Conservation (phyloP, 2,888 invertebrate genomes). For the Bibio marci region DNA sequence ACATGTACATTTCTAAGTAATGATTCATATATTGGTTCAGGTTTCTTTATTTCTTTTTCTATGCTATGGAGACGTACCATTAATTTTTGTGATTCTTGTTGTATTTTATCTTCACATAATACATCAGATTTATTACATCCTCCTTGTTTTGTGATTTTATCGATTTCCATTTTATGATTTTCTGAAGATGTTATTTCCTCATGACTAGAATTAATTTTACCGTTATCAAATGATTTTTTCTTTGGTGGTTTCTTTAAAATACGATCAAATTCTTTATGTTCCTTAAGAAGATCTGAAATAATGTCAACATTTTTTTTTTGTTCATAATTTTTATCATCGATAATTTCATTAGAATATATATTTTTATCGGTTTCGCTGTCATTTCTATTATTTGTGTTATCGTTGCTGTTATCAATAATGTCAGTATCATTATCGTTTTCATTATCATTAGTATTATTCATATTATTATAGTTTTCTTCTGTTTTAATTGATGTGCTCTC, state of each 20-base stretch:
- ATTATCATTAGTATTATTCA: background rate
- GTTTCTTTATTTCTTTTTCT: slow-evolving; percentile 7
- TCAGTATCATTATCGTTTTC: slow-evolving; percentile 1
- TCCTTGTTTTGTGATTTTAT: too few species aligned
- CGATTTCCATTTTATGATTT: background rate
- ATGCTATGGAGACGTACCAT: slow-evolving; percentile 1
- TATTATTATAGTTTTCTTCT: background rate
- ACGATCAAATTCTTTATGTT: slow-evolving; percentile 66
- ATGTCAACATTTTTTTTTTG: slow-evolving; percentile 41
- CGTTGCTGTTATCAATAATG: too few species aligned
- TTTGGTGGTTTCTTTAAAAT: slow-evolving; percentile 56
- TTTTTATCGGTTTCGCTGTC: too few species aligned
- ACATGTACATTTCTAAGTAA: slow-evolving; percentile 28
- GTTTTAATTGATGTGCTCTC: slow-evolving; percentile 8
- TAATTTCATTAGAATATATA: slow-evolving; percentile 4
- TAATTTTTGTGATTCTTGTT: background rate
- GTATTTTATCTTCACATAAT: background rate
- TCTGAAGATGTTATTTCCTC: background rate
- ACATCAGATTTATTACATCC: slow-evolving; percentile 2
- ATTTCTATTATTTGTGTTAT: too few species aligned
- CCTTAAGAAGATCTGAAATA: slow-evolving; percentile 65
- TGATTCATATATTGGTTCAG: slow-evolving; percentile 28
- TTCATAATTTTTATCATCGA: slow-evolving; percentile 41
- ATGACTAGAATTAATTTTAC: slow-evolving; percentile 9
- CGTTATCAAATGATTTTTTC: slow-evolving; percentile 21